phyloP scores from a whole-genome alignment of 2,797 vertebrate genomes.

The Podargus strigoides region DNA sequence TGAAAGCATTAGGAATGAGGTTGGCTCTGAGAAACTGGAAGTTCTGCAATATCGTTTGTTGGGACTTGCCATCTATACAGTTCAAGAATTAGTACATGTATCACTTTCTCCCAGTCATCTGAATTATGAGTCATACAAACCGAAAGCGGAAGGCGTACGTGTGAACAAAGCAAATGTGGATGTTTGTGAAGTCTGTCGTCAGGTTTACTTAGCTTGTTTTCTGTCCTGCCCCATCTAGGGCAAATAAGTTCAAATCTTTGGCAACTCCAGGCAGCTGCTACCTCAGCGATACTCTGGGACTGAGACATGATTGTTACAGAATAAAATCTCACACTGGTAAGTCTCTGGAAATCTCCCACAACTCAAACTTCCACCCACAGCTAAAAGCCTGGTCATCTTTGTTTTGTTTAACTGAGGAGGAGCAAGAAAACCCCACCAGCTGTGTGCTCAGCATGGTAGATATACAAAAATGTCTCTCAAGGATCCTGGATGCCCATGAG shows the following conservation, averaged over 20 bases:
- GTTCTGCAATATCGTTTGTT: neutral
- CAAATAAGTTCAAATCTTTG: neutral
- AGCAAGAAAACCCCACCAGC: neutral
- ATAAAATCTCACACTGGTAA: neutral
- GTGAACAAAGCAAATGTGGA: conserved; percentile 12
- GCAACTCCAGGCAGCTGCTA: neutral
- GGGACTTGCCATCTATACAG: neutral
- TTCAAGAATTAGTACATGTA: neutral
- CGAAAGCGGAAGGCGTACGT: neutral
- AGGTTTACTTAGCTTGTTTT: neutral
- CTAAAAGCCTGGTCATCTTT: conserved; percentile 9
- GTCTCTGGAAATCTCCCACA: neutral
- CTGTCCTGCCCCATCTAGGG: neutral
- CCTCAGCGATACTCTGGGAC: neutral
- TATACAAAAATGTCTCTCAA: neutral
- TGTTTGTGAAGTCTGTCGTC: neutral
- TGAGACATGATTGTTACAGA: neutral
- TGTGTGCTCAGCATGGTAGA: neutral
- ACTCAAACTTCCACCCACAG: neutral
- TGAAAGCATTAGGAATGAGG: neutral
- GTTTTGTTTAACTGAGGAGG: neutral
- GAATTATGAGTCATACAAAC: conserved; percentile 30
- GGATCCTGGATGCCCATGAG: neutral
- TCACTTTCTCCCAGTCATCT: conserved; percentile 42
- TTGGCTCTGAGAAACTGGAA: neutral